Conservation (phyloP, 2,113 vertebrate species). For the Nothocercus nigrocapillus region DNA sequence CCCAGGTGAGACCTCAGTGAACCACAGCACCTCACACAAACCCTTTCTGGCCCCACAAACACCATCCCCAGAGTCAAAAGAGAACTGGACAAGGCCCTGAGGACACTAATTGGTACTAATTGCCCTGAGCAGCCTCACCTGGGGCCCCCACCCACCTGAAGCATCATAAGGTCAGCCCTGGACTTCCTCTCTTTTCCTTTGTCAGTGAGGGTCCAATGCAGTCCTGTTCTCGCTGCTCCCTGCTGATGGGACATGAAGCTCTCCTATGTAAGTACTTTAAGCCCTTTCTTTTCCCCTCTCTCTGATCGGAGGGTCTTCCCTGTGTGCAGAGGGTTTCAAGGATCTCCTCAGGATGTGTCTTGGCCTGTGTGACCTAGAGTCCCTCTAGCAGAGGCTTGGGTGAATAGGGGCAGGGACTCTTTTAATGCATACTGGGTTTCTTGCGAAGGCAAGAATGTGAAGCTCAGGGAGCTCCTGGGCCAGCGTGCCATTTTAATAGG, state of each 20-base stretch:
- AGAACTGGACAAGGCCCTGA: background rate
- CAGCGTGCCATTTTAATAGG: background rate
- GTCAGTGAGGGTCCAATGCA: background rate
- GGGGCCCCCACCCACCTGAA: background rate
- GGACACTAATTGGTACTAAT: background rate
- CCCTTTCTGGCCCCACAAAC: too few relatives aligned
- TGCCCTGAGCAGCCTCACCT: background rate
- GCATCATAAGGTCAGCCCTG: background rate
- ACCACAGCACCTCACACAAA: background rate
- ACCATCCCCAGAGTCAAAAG: background rate
- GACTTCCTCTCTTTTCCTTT: background rate
- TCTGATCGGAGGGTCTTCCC: background rate
- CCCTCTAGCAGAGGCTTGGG: background rate
- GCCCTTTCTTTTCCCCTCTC: background rate
- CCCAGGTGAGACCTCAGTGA: background rate
- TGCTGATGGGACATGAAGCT: background rate
- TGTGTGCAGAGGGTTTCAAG: background rate
- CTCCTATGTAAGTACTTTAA: background rate
- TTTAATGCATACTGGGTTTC: background rate
- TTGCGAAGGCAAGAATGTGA: background rate
- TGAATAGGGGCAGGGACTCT: background rate
- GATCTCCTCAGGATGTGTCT: background rate
- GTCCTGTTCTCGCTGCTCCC: background rate
- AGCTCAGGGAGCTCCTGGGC: background rate
- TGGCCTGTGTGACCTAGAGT: background rate